Conservation (phyloP, 2,888 invertebrate genomes). For the Acrobasis suavella region DNA sequence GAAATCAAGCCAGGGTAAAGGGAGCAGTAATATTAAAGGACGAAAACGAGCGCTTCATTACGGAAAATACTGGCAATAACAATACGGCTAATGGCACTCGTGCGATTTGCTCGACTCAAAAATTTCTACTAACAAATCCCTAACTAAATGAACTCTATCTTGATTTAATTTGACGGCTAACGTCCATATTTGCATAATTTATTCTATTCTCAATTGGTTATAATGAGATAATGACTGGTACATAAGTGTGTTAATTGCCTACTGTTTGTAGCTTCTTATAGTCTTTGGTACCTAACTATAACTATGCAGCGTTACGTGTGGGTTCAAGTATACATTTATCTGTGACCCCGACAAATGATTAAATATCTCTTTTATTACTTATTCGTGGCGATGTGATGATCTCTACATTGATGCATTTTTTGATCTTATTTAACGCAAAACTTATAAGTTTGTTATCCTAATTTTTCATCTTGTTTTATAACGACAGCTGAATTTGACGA, state of each 20-base stretch:
- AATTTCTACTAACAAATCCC: constrained; percentile 62
- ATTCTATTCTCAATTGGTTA: constrained; percentile 37
- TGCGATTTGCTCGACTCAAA: constrained; percentile 68
- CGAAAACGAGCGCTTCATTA: constrained; percentile 80
- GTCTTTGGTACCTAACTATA: neutral
- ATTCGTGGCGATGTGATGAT: neutral
- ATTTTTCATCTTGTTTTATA: constrained; percentile 6
- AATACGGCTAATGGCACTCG: constrained; percentile 76
- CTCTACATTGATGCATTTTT: neutral
- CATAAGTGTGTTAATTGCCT: constrained; percentile 44
- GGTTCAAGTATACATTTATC: constrained; percentile 63
- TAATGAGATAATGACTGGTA: constrained; percentile 44
- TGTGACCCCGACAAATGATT: constrained; percentile 5
- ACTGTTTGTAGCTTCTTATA: constrained; percentile 32
- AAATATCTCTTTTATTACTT: constrained; percentile 8
- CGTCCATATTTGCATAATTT: constrained; percentile 38
- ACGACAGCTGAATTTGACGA: neutral
- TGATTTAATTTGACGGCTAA: constrained; percentile 26
- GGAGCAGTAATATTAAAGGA: constrained; percentile 73
- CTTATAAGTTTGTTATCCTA: constrained; percentile 5
- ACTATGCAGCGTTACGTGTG: constrained; percentile 45
- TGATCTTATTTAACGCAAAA: constrained; percentile 2
- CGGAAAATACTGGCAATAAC: constrained; percentile 77
- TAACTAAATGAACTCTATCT: constrained; percentile 30
- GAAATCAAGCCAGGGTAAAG: constrained; percentile 69